Evolutionary conservation across 1,140 invertebrate genomes (phyloP), one percentile per base, ranked within the genome.

Genomic region (Drosophila malerkotliana): DNA sequence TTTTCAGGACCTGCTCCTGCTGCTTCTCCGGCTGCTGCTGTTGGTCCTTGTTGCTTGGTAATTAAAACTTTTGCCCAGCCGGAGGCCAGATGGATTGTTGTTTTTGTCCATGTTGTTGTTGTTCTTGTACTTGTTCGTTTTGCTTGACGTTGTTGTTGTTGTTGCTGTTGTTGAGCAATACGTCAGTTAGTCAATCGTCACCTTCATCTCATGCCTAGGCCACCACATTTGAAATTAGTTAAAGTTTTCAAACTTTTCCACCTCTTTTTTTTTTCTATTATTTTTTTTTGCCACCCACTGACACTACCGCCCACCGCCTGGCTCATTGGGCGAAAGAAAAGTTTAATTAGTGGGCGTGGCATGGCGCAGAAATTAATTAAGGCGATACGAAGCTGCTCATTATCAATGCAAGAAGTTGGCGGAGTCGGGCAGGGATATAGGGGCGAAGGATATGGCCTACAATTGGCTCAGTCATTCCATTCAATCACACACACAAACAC

Each of bases 161-260:
- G 44, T 47, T 47, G 1, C 10, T 47, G 15, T 7, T 28, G 15
- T 37, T 52, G 74, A 87, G 84, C 81, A 85, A 87, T 85, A 87
- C 75, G 75, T 85, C 82, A 85, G 73, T 71, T 76, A 79, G 77
- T 59, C 77, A 80, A 67, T 77, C 72, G 55, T 76, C 73, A 76
- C 64, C 64, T 69, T 57, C 63, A 37, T 30, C 26, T 37, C 53
- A 48, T 60, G 14, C 51, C 45, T 57, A 41, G 61, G 69, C 77
- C 73, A 85, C 77, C 73, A 85, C 81, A 87, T 85, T 85, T 81
- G 73, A 85, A 85, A 85, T 87, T 81, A 85, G 81, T 81, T 85
- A 72, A 84, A 83, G 80, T 69, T 83, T 80, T 56, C 78, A 71
- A 84, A 84, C 61, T 83, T 74, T 48, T 18, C 45, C 45, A 61